Evolutionary conservation across 2,888 invertebrate genomes (phyloP).

Genomic region (Sylvicola cinctus): DNA sequence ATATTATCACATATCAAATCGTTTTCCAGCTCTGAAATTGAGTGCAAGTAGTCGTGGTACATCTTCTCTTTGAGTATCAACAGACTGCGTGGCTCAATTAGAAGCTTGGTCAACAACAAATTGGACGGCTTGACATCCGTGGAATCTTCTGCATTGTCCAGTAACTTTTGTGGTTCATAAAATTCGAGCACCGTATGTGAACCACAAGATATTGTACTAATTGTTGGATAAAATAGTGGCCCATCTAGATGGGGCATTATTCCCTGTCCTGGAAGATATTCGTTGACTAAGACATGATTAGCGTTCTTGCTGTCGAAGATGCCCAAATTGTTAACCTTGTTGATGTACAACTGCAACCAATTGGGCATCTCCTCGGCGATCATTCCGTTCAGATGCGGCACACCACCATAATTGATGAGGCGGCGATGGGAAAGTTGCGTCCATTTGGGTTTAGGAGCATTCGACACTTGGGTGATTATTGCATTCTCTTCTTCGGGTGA

Average conservation of each 20-base stretch:
- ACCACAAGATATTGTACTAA: slow-evolving; percentile 82
- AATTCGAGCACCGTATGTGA: slow-evolving; percentile 84
- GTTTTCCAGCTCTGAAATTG: slow-evolving; percentile 48
- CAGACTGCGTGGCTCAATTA: slow-evolving; percentile 75
- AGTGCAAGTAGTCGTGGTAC: slow-evolving; percentile 69
- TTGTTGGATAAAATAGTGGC: slow-evolving; percentile 75
- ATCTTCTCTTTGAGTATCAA: slow-evolving; percentile 64
- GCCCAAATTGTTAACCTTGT: slow-evolving; percentile 42
- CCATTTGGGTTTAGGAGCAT: slow-evolving; percentile 88
- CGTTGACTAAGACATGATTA: slow-evolving; percentile 90
- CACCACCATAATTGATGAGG: slow-evolving; percentile 95
- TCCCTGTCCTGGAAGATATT: slow-evolving; percentile 83
- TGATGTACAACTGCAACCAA: slow-evolving; percentile 58
- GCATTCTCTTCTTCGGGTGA: slow-evolving; percentile 45
- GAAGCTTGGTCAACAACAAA: slow-evolving; percentile 29
- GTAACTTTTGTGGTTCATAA: slow-evolving; percentile 29
- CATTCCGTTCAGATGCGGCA: slow-evolving; percentile 87
- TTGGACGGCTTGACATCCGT: neutral
- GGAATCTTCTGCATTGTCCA: neutral
- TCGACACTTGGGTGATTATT: slow-evolving; percentile 52
- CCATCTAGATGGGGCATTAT: slow-evolving; percentile 97
- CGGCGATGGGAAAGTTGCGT: slow-evolving; percentile 75
- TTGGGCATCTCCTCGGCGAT: slow-evolving; percentile 70
- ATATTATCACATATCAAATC: slow-evolving; percentile 42
- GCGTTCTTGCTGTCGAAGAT: slow-evolving; percentile 46